Base-by-base conservation (phyloP, 2,113 vertebrate genomes). In the Psilopsiagon aurifrons region DNA sequence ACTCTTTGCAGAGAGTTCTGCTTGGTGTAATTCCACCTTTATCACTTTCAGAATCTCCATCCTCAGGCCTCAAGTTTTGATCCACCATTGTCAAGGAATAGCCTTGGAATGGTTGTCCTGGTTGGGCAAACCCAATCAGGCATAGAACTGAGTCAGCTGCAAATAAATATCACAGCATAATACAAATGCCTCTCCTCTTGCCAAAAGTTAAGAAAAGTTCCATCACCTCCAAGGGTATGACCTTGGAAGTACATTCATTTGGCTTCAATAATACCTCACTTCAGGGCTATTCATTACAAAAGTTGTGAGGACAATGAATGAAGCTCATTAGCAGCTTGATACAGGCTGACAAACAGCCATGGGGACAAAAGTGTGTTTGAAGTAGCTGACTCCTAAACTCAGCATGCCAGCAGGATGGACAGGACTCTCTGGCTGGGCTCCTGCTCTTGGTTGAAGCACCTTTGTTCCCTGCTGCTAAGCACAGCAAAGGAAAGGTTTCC, bases 271-370 rank as follows among this genome's bases (percentile, higher is more conserved):
- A 55, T 37, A 47, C 22, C 23, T 81, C 63, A 59, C 69, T 90
- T 69, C 83, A 88, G 75, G 88, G 63, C 49, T 88, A 22, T 41
- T 94, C 49, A 33, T 75, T 83, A 41, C 41, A 43, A 9, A 69
- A 46, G 49, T 85, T 80, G 64, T 1, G 15, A 67, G 35, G 44
- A 80, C 67, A 77, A 69, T 11, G 75, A 88, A 80, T 69, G 67
- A 67, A 86, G 51, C 80, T 94, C 83, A 83, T 94, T 88, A 92
- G 68, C 63, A 70, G 68, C 43, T 86, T 59, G 59, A 51, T 59
- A n/a, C 31, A 90, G 63, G 49, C 88, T 95, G 63, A 73, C 41
- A 80, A 86, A 66, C 8, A 73, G 41, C 46, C 59, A 25, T 0
- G 5, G 70, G 75, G 67, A 80, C 59, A 64, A 59, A 90, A 90